phyloP scores from a whole-genome alignment of 2,113 vertebrate species.

The Seriola dumerili region DNA sequence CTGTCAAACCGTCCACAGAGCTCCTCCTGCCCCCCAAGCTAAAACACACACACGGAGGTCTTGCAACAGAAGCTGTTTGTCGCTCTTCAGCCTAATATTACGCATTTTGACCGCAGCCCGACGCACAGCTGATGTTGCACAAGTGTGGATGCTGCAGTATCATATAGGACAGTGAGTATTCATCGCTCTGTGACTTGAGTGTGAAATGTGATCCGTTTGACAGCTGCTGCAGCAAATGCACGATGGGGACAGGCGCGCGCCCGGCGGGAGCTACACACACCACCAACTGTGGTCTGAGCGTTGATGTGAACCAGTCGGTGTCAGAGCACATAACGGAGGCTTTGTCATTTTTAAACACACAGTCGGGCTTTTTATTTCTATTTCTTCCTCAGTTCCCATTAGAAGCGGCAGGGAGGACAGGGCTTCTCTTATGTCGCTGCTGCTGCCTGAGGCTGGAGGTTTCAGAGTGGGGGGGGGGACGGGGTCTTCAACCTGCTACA shows the following conservation, averaged over 20 bases:
- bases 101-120: constrained; percentile 20
- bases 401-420: constrained; percentile 27
- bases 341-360: constrained; percentile 30
- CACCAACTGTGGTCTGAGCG: not conserved
- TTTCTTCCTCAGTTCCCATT: not conserved
- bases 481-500: constrained; percentile 44
- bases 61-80: constrained; percentile 39
- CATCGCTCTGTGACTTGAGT: not conserved
- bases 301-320: not conserved
- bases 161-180: not conserved
- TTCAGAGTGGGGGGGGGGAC: constrained; percentile 20
- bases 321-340: constrained; percentile 29
- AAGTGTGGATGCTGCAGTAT: constrained; percentile 1
- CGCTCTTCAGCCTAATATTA: constrained; percentile 4
- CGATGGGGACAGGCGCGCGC: constrained; percentile 37
- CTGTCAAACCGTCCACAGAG: constrained; percentile 23
- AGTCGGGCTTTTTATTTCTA: not conserved
- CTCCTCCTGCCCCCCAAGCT: constrained; percentile 24
- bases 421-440: constrained; percentile 19
- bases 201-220: constrained; percentile 50
- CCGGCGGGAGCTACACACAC: constrained; percentile 17
- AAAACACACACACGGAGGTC: not conserved
- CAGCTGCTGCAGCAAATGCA: constrained; percentile 64
- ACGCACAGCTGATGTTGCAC: constrained; percentile 52
- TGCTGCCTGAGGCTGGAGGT: constrained; percentile 4